phyloP scores from a whole-genome alignment of 2,888 invertebrate species.

The Nemoura dubitans region DNA sequence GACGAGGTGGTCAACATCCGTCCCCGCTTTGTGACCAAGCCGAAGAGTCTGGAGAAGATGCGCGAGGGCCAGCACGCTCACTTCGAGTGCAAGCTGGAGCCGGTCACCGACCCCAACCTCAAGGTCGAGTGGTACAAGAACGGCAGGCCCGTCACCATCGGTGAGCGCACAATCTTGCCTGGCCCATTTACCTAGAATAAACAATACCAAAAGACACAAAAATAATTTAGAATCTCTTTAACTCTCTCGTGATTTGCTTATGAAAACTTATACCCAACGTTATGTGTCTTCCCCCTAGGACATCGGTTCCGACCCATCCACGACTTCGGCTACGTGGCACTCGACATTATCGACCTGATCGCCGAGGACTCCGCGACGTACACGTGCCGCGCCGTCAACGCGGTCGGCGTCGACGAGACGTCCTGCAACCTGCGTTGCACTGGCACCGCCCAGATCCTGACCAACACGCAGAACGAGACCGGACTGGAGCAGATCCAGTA shows the following conservation, averaged over 20 bases:
- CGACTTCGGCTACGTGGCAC: slow-evolving; percentile 97
- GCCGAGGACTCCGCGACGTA: slow-evolving; percentile 96
- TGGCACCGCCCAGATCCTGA: slow-evolving; percentile 78
- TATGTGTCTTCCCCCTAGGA: no score
- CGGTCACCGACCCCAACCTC: slow-evolving; percentile 94
- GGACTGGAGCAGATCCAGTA: slow-evolving; percentile 90
- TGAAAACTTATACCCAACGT: no score
- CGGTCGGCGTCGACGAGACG: slow-evolving; percentile 88
- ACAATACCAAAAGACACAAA: no score
- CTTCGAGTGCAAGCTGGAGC: slow-evolving; percentile 97
- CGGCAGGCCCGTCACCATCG: slow-evolving; percentile 91
- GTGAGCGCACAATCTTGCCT: slow-evolving; percentile 61
- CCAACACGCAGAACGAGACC: slow-evolving; percentile 86
- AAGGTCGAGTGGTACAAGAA: slow-evolving; percentile 98
- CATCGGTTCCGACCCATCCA: slow-evolving; percentile 96
- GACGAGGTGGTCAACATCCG: slow-evolving; percentile 85
- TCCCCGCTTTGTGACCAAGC: slow-evolving; percentile 86
- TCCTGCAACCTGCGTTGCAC: slow-evolving; percentile 75
- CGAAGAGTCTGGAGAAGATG: slow-evolving; percentile 86
- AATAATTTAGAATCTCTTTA: no score
- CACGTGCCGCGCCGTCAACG: slow-evolving; percentile 91
- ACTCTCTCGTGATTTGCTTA: no score
- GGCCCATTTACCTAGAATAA: no score
- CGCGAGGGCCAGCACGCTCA: slow-evolving; percentile 93
- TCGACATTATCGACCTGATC: slow-evolving; percentile 95